Percentiles rank a stretch among this genome's conserved stretches.
phyloP scores from a whole-genome alignment of 2,888 invertebrate genomes.

The Acanthosoma haemorrhoidale region DNA sequence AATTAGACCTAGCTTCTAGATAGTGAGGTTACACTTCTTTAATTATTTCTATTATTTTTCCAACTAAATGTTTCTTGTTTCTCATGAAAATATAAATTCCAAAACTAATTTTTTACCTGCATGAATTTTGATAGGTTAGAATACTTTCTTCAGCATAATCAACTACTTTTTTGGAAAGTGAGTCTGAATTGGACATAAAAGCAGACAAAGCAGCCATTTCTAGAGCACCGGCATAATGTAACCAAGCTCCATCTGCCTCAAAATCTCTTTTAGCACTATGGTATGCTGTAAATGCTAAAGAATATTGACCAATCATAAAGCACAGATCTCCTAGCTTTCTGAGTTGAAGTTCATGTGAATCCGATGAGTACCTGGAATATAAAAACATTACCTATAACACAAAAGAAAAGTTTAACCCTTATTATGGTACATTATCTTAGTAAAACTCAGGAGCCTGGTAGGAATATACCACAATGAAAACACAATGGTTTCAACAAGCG shows the following conservation, averaged over 20 bases:
- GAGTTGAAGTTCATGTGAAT: slow-evolving; percentile 86
- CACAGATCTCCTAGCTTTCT: slow-evolving; percentile 90
- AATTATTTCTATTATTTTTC: too few species aligned
- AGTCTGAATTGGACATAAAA: slow-evolving; percentile 73
- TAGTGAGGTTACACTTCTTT: too few species aligned
- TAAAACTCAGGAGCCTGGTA: too few species aligned
- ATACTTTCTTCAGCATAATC: slow-evolving; percentile 95
- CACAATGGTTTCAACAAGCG: too few species aligned
- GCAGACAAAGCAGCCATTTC: slow-evolving; percentile 94
- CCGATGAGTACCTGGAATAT: slow-evolving; percentile 58
- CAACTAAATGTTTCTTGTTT: too few species aligned
- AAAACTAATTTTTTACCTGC: slow-evolving; percentile 65
- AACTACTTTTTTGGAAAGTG: slow-evolving; percentile 64
- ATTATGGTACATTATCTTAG: too few species aligned
- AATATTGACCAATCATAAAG: slow-evolving; percentile 93
- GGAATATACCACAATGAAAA: too few species aligned
- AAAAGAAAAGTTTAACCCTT: too few species aligned
- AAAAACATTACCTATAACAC: too few species aligned
- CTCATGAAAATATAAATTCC: too few species aligned
- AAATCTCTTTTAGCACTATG: slow-evolving; percentile 97
- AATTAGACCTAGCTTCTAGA: too few species aligned
- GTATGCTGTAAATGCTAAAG: slow-evolving; percentile 86
- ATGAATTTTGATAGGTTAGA: slow-evolving; percentile 80
- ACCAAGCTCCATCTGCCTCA: slow-evolving; percentile 93
- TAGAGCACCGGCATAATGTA: slow-evolving; percentile 91